A percentile compares a stretch with the other conserved stretches of the same genome.
phyloP scores from a whole-genome alignment of 2,888 invertebrate species.

The Trypoxylon attenuatum region DNA sequence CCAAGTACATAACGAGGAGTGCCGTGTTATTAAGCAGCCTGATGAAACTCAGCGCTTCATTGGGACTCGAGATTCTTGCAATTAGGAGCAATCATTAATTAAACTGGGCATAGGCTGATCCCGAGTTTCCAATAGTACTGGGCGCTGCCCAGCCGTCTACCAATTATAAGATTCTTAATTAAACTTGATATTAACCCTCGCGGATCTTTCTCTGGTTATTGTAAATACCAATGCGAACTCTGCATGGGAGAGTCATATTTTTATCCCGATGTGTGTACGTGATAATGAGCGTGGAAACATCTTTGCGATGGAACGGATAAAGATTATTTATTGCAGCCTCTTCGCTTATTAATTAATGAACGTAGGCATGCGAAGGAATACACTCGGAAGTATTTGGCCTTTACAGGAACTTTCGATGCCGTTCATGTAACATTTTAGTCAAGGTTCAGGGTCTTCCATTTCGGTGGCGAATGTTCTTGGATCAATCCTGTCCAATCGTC shows the following conservation, averaged over 20 bases:
- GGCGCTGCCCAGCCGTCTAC: not conserved
- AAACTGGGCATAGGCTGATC: constrained; percentile 3
- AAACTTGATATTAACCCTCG: constrained; percentile 6
- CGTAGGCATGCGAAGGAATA: no score
- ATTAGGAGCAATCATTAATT: constrained; percentile 46
- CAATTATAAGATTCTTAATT: constrained; percentile 33
- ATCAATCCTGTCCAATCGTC: no score
- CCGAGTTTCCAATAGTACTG: not conserved
- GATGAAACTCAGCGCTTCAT: not conserved
- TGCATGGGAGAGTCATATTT: not conserved
- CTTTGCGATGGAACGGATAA: not conserved
- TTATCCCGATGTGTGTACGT: not conserved
- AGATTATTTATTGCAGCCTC: not conserved
- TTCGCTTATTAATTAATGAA: not conserved
- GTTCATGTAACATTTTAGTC: no score
- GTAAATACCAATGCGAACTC: not conserved
- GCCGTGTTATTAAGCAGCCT: constrained; percentile 18
- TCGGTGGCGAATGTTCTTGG: no score
- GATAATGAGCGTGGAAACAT: not conserved
- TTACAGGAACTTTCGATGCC: no score
- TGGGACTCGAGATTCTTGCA: constrained; percentile 26
- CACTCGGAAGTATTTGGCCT: no score
- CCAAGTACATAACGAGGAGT: constrained; percentile 10
- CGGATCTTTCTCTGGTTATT: constrained; percentile 5
- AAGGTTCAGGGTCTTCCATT: no score